These are phyloP conservation scores for Glossosoma conforme DNA, from an alignment of 1,140 invertebrate genomes.

Conservation along the genomic window DNA sequence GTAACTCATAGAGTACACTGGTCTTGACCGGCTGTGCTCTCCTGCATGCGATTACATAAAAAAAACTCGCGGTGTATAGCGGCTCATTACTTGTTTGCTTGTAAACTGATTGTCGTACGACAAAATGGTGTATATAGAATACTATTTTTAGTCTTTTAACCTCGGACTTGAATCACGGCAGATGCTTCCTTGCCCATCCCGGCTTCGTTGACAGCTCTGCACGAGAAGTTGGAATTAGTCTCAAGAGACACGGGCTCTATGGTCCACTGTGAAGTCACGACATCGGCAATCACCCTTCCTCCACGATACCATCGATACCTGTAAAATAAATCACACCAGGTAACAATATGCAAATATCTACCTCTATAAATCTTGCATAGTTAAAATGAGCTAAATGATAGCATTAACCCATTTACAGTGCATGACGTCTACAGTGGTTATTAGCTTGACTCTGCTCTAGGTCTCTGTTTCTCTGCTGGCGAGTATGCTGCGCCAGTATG, in stretches of 20 bases:
- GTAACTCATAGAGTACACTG: too few species aligned
- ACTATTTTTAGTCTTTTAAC: slow-evolving; percentile 54
- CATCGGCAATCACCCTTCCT: slow-evolving; percentile 63
- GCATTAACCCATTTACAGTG: background rate
- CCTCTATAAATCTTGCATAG: too few species aligned
- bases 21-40: too few species aligned
- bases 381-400: background rate
- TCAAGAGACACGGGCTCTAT: slow-evolving; percentile 76
- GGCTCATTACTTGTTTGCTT: too few species aligned
- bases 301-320: slow-evolving; percentile 78
- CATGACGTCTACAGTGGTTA: too few species aligned
- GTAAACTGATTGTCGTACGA: slow-evolving; percentile 25
- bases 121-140: slow-evolving; percentile 4
- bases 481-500: too few species aligned
- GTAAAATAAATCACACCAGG: slow-evolving; percentile 13
- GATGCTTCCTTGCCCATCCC: slow-evolving; percentile 70
- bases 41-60: too few species aligned
- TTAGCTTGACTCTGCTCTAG: too few species aligned
- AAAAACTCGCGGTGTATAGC: too few species aligned
- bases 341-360: too few species aligned
- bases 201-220: slow-evolving; percentile 75
- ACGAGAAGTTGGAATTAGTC: slow-evolving; percentile 81
- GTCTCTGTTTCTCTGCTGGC: too few species aligned
- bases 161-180: slow-evolving; percentile 70
- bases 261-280: slow-evolving; percentile 67